phyloP scores from a whole-genome alignment of 1,140 invertebrate species.

The Pararge aegeria region DNA sequence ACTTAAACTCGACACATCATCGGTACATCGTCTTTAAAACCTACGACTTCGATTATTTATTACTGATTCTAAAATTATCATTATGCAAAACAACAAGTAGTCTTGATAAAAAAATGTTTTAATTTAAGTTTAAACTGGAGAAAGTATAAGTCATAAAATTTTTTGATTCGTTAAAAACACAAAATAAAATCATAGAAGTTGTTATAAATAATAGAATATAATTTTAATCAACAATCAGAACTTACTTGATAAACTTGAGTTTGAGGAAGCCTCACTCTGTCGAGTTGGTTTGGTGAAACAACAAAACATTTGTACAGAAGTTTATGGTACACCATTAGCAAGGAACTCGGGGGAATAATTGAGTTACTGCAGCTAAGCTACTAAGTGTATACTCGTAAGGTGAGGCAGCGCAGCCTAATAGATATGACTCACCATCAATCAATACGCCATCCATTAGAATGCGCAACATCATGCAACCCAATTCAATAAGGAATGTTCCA shows the following conservation, averaged over 20 bases:
- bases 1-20: too few species aligned
- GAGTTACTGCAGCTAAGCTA: background rate
- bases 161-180: too few species aligned
- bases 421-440: conserved; percentile 42
- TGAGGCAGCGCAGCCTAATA: conserved; percentile 7
- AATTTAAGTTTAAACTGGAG: too few species aligned
- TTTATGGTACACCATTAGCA: background rate
- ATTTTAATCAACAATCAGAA: conserved; percentile 6
- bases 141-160: too few species aligned
- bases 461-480: conserved; percentile 20
- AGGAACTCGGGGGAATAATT: background rate
- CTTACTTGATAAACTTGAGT: conserved; percentile 31
- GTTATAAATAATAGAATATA: background rate
- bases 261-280: conserved; percentile 27
- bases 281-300: conserved; percentile 31
- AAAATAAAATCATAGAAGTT: too few species aligned
- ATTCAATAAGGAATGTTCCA: conserved; percentile 14
- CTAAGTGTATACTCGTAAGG: too few species aligned
- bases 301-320: conserved; percentile 38
- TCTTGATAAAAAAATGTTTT: too few species aligned
- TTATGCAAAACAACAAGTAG: too few species aligned
- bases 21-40: too few species aligned
- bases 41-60: too few species aligned
- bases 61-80: too few species aligned
- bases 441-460: conserved; percentile 42